Conservation (phyloP, 53 echinoderm and acorn worm genomes). For the Patiria pectinifera region DNA sequence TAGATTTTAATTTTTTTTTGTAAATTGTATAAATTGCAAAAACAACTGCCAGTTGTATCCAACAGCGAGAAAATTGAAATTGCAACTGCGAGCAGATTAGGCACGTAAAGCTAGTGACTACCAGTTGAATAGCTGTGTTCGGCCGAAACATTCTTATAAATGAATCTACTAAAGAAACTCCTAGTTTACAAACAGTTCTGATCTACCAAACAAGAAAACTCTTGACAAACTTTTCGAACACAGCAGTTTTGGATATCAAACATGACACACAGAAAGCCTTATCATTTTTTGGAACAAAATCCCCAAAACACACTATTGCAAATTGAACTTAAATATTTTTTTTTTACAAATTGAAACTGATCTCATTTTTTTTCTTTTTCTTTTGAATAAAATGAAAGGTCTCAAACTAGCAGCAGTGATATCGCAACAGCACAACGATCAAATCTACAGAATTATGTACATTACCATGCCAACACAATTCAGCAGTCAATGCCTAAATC, state of each 20-base stretch:
- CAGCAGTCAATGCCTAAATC: conserved; percentile 37
- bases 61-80: not conserved
- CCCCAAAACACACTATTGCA: not conserved
- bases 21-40: not conserved
- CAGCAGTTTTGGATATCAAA: not conserved
- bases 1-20: too few relatives aligned
- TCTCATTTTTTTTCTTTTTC: not conserved
- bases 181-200: too few relatives aligned
- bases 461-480: conserved; percentile 47
- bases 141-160: not conserved
- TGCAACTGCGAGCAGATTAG: too few relatives aligned
- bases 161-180: too few relatives aligned
- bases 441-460: conserved; percentile 14
- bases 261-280: not conserved
- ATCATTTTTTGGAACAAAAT: not conserved
- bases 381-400: not conserved
- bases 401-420: conserved; percentile 4
- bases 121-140: not conserved
- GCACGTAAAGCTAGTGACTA: too few relatives aligned
- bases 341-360: not conserved
- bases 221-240: not conserved
- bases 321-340: not conserved
- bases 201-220: not conserved
- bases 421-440: not conserved
- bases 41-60: not conserved